phyloP scores from a whole-genome alignment of 2,888 invertebrate species.

The Volucella zonaria region DNA sequence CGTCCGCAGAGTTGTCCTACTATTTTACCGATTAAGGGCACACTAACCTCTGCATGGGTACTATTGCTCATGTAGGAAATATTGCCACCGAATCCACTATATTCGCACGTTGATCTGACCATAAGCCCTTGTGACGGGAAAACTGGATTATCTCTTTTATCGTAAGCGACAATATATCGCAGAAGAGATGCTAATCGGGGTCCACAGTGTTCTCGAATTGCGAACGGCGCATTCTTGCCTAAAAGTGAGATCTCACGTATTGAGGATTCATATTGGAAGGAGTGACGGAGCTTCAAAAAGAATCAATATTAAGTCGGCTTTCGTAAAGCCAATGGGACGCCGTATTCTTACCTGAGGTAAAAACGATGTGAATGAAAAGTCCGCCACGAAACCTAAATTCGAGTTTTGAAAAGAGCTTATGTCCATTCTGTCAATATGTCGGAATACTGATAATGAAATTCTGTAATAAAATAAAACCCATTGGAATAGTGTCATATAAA shows the following conservation, averaged over 20 bases:
- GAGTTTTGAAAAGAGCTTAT: conserved; percentile 88
- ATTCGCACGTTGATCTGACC: conserved; percentile 90
- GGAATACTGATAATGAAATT: conserved; percentile 88
- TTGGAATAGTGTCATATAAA: neutral
- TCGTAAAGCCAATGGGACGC: neutral
- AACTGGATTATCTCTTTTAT: conserved; percentile 90
- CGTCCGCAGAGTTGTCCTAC: conserved; percentile 81
- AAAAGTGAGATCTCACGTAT: conserved; percentile 91
- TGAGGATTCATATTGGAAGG: conserved; percentile 93
- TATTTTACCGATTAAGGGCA: conserved; percentile 84
- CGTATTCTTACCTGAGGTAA: conserved; percentile 84
- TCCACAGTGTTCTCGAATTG: conserved; percentile 92
- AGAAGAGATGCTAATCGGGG: conserved; percentile 94
- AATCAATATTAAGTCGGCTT: conserved; percentile 45
- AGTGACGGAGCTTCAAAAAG: conserved; percentile 88
- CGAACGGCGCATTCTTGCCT: conserved; percentile 90
- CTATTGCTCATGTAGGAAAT: conserved; percentile 95
- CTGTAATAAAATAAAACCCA: conserved; percentile 82
- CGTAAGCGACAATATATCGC: conserved; percentile 90
- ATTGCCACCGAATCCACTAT: conserved; percentile 94
- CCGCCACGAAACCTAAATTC: conserved; percentile 90
- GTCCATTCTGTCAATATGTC: conserved; percentile 83
- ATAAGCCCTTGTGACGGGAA: conserved; percentile 90
- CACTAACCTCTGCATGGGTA: conserved; percentile 87
- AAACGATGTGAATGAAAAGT: conserved; percentile 86